Conservation (phyloP, 2,888 invertebrate species). For the Rhamnusium bicolor region DNA sequence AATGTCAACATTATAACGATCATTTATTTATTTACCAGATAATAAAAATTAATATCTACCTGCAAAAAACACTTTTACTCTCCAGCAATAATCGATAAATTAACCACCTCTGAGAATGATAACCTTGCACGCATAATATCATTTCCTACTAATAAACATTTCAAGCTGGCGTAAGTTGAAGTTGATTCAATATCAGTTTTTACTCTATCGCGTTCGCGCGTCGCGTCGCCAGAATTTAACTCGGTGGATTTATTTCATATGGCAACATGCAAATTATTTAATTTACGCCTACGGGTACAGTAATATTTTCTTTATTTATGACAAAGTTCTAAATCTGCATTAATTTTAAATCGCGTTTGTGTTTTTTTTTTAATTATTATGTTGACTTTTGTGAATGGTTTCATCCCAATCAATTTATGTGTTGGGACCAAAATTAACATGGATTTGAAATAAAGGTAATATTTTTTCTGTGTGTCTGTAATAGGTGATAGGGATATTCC, state of each 20-base stretch:
- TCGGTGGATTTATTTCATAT: background rate
- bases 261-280: constrained; percentile 3
- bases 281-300: background rate
- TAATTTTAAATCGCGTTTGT: background rate
- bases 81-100: constrained; percentile 1
- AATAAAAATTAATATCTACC: background rate
- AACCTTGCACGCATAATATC: constrained; percentile 19
- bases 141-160: constrained; percentile 18
- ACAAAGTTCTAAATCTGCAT: background rate
- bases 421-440: background rate
- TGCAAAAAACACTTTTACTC: background rate
- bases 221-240: background rate
- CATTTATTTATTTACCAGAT: background rate
- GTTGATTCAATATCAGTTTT: constrained; percentile 17
- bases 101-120: constrained; percentile 6
- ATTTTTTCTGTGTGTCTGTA: background rate
- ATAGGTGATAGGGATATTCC: too few relatives aligned
- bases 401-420: background rate
- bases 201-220: background rate
- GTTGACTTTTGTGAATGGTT: background rate
- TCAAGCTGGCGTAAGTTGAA: background rate
- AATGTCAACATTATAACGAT: constrained; percentile 12
- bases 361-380: background rate
- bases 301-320: background rate
- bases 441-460: background rate